Evolutionary conservation across 2,888 invertebrate species (phyloP), one percentile per base, ranked within the genome.

Genomic region (Blastobasis adustella): DNA sequence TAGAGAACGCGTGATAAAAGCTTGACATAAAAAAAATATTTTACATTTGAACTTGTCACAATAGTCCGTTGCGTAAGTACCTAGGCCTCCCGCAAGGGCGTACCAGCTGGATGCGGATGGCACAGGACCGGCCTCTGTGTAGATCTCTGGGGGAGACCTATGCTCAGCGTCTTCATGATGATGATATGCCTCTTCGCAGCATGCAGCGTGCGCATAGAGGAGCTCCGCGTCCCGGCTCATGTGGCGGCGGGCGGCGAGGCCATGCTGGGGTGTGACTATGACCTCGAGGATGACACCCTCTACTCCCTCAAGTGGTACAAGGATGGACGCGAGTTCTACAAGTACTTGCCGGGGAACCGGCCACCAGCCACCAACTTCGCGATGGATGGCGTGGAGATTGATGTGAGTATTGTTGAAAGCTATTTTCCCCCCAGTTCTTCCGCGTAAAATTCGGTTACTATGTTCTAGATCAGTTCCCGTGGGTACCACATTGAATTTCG

Each of bases 241-340:
- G 93, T 93, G 60, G 92, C 93, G 50, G 91, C 93, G 56, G 93
- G 94, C 50, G 92, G 93, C 63, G 91, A 91, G 65, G 94, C 94
- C 5, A 86, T 91, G 38, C 85, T 96, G 54, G 94, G 94, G 52
- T 96, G 96, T 81, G 92, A 93, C 79, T 96, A 93, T 73, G 94
- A 96, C 79, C 81, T 96, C 82, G 85, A 82, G 37, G 93, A 92
- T 4, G 95, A 96, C 72, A 90, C 90, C 10, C 87, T 96, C 49
- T 96, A 96, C 77, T 94, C 95, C n/a, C 94, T 96, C 59, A 96
- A 95, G 82, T 96, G 96, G 96, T 96, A 95, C 88, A 96, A 96
- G 71, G 95, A 95, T 68, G 93, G 92, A 49, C 90, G 92, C 68
- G 96, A 96, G 81, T 95, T 96, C 87, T 96, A 93, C 83, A 91